phyloP scores from a whole-genome alignment of 2,888 invertebrate genomes.

The Rhopalosiphum nymphaeae region DNA sequence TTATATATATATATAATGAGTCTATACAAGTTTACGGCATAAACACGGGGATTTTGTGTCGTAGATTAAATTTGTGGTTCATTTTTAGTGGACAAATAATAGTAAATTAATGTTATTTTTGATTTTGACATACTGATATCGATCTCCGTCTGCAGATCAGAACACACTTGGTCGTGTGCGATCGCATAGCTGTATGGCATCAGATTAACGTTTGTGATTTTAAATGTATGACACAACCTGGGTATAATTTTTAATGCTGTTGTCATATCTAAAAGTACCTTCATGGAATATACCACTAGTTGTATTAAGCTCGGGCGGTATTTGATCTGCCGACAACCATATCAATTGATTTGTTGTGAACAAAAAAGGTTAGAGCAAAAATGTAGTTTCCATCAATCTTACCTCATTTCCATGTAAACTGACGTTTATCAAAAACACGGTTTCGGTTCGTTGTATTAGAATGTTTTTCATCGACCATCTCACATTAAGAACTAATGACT shows the following conservation, averaged over 20 bases:
- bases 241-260: slow-evolving; percentile 11
- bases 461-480: slow-evolving; percentile 35
- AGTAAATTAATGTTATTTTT: neutral
- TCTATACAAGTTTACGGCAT: neutral
- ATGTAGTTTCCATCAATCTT: neutral
- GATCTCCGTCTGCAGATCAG: neutral
- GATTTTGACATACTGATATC: neutral
- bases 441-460: neutral
- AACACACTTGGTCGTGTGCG: neutral
- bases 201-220: neutral
- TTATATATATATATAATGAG: neutral
- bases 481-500: slow-evolving; percentile 13
- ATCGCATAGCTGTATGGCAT: neutral
- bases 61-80: neutral
- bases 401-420: slow-evolving; percentile 4
- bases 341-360: neutral
- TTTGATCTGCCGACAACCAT: neutral
- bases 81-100: neutral
- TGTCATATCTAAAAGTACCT: neutral
- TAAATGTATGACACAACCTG: slow-evolving; percentile 21
- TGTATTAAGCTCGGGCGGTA: neutral
- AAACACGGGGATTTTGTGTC: neutral
- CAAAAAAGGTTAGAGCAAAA: neutral
- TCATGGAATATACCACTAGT: neutral
- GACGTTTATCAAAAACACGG: slow-evolving; percentile 19